Conservation (phyloP, 2,113 vertebrate genomes). For the Actenoides lindsayi region DNA sequence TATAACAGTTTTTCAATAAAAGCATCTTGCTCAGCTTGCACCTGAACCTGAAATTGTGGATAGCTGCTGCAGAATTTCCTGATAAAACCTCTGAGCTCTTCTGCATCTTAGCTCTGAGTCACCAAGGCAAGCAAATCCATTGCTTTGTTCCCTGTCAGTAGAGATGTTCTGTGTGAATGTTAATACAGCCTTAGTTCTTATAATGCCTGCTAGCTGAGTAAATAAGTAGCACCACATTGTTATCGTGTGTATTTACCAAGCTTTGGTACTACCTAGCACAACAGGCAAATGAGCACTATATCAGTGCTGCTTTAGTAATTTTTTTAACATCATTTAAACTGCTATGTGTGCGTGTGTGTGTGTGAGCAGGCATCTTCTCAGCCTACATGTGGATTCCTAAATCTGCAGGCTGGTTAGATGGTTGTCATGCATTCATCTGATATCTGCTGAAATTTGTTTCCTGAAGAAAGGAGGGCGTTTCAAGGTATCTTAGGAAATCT, state of each 20-base stretch:
- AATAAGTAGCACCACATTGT: not conserved
- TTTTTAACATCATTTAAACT: constrained; percentile 34
- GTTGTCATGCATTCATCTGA: constrained; percentile 89
- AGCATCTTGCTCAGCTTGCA: not conserved
- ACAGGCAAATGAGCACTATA: not conserved
- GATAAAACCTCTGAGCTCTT: not conserved
- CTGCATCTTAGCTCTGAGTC: not conserved
- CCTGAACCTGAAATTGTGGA: not conserved
- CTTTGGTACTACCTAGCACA: not conserved
- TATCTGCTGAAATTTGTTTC: constrained; percentile 66
- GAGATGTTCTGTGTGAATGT: not conserved
- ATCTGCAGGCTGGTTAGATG: constrained; percentile 99
- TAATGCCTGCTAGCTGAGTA: not conserved
- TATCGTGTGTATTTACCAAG: not conserved
- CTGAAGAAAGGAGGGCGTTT: constrained; percentile 43
- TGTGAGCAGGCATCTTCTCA: constrained; percentile 96
- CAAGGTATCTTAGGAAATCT: not conserved
- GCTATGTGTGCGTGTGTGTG: constrained; percentile 61
- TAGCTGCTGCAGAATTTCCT: not conserved
- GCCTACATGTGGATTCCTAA: constrained; percentile 94
- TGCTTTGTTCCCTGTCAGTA: not conserved
- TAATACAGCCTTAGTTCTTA: not conserved
- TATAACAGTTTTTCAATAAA: not conserved
- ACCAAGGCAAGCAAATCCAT: not conserved
- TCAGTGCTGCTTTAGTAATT: constrained; percentile 1